Evolutionary conservation across 2,888 invertebrate genomes (phyloP), one percentile per base, ranked within the genome.

Genomic region (Acanthosepion lycidas): DNA sequence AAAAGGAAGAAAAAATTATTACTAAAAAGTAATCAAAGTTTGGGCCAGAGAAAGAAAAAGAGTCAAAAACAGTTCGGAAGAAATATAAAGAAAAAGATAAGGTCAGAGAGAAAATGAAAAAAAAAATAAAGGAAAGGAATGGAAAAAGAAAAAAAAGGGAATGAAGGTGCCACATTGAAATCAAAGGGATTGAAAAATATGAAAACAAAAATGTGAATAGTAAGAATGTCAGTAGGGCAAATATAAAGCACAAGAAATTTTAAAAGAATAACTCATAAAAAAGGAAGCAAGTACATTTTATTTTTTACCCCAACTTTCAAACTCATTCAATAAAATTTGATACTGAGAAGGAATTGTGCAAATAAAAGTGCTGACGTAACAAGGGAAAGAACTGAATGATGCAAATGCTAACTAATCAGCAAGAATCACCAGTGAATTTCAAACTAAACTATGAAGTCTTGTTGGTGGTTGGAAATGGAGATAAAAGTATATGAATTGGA

Each of bases 1-100:
- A 8, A 51, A 51, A 15, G 3, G 20, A 20, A 55, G 20, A 15
- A 18, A 55, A 55, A 55, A 55, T 55, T 55, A 55, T 55, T 55
- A 15, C 15, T 15, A 20, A 20, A 20, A 55, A 55, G 15, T 20
- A 15, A 55, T 5, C 5, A 55, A 55, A 20, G 55, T 55, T 55
- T 55, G 1, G 15, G 42, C 26, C 4, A 15, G 42, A 78, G 91
- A 49, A 42, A 48, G 18, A 48, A 92, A 49, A 20, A 92, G 48
- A 48, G 48, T 18, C 33, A 91, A 28, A 94, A 33, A 53, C 12
- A 92, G 92, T 55, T n/a, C 59, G 9, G 23, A 48, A 92, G 49
- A 55, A 94, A 91, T 42, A 33, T 59, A 53, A 59, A 94, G 26
- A 51, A 33, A 59, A 26, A 95, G 55, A 94, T n/a, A 49, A 53